phyloP scores from a whole-genome alignment of 2,888 invertebrate genomes.

The Apodemia mormo region DNA sequence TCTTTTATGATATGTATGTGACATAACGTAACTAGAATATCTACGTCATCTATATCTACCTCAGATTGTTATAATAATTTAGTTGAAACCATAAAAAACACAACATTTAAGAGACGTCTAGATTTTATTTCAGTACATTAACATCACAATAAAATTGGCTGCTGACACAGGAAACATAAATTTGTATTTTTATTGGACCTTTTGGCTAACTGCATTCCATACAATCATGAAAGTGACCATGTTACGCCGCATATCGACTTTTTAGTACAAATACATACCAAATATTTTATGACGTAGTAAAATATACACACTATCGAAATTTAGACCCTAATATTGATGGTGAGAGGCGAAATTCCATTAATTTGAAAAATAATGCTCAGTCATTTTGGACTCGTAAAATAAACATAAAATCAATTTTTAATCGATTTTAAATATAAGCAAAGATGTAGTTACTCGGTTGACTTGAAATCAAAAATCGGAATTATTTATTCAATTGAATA shows the following conservation, averaged over 20 bases:
- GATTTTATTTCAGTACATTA: conserved; percentile 53
- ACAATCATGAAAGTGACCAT: conserved; percentile 19
- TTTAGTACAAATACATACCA: background rate
- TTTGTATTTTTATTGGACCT: conserved; percentile 60
- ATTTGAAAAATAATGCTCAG: background rate
- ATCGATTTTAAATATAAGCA: background rate
- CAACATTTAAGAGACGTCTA: conserved; percentile 35
- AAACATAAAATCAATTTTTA: background rate
- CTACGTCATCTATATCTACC: too few species aligned
- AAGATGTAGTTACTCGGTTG: too few species aligned
- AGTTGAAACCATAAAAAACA: too few species aligned
- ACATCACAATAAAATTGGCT: conserved; percentile 70
- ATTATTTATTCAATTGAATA: too few species aligned
- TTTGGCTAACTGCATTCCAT: conserved; percentile 67
- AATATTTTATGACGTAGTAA: background rate
- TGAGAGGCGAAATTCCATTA: background rate
- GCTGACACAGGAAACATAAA: conserved; percentile 62
- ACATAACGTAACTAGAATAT: too few species aligned
- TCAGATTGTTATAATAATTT: too few species aligned
- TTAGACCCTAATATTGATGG: background rate
- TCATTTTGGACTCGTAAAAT: background rate
- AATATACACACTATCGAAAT: background rate
- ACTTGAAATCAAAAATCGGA: too few species aligned
- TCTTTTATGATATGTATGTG: too few species aligned
- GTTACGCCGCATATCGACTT: conserved; percentile 18